Conservation (phyloP, 1,140 invertebrate genomes). For the Plutomurus gul region DNA sequence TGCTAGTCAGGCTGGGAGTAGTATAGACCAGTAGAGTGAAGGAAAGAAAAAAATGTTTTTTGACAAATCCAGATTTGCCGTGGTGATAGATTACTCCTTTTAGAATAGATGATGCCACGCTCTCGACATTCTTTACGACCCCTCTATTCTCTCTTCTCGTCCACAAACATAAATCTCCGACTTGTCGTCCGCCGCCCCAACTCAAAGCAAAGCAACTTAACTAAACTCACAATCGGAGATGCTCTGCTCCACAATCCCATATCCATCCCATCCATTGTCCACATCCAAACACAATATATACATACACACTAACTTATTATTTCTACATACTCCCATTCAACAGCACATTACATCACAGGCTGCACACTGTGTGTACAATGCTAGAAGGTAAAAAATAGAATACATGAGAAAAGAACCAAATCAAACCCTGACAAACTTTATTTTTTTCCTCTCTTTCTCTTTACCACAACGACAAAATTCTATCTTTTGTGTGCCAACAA, state of each 20-base stretch:
- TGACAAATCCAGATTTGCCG: slow-evolving; percentile 54
- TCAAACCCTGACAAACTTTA: background rate
- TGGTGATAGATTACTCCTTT: slow-evolving; percentile 54
- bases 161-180: slow-evolving; percentile 51
- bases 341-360: background rate
- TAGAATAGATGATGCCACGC: slow-evolving; percentile 53
- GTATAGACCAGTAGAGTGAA: slow-evolving; percentile 1
- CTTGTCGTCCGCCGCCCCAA: slow-evolving; percentile 48
- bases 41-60: slow-evolving; percentile 45
- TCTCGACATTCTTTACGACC: slow-evolving; percentile 49
- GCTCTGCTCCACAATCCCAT: slow-evolving; percentile 43
- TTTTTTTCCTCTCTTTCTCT: slow-evolving; percentile 16
- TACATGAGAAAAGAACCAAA: slow-evolving; percentile 12
- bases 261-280: slow-evolving; percentile 41
- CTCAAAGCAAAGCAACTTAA: slow-evolving; percentile 36
- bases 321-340: background rate
- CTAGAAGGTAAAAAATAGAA: slow-evolving; percentile 15
- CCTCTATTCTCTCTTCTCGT: slow-evolving; percentile 39
- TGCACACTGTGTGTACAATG: too few relatives aligned
- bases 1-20: too few relatives aligned
- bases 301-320: background rate
- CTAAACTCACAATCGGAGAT: background rate
- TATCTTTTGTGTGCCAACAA: background rate
- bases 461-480: slow-evolving; percentile 47
- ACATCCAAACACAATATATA: slow-evolving; percentile 1